Conservation (phyloP, 1,140 invertebrate genomes). For the Lysiphlebus fabarum region DNA sequence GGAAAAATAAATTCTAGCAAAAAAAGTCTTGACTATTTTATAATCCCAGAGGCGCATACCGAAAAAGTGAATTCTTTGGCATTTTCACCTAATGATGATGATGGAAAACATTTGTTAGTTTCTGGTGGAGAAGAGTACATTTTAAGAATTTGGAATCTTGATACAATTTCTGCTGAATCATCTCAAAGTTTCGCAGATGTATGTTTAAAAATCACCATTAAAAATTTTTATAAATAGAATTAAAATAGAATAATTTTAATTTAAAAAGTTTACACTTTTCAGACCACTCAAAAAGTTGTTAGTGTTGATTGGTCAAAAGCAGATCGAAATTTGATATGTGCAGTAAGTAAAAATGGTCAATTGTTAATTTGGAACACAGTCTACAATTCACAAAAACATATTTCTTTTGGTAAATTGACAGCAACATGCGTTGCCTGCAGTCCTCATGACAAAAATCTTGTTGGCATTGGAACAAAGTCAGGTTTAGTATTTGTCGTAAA, state of each 20-base stretch:
- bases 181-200: too few species aligned
- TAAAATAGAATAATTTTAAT: conserved; percentile 64
- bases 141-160: too few species aligned
- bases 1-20: conserved; percentile 39
- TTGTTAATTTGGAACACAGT: conserved; percentile 65
- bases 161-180: too few species aligned
- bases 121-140: conserved; percentile 61
- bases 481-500: conserved; percentile 64
- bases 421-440: conserved; percentile 61
- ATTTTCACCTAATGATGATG: conserved; percentile 57
- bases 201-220: too few species aligned
- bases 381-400: conserved; percentile 53
- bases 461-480: conserved; percentile 66
- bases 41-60: conserved; percentile 42
- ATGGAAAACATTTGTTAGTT: conserved; percentile 51
- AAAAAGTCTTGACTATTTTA: conserved; percentile 43
- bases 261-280: conserved; percentile 58
- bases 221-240: too few species aligned
- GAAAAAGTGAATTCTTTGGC: conserved; percentile 58
- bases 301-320: conserved; percentile 60
- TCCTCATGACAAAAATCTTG: conserved; percentile 59
- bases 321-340: conserved; percentile 50
- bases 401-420: conserved; percentile 54
- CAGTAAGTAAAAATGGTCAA: conserved; percentile 59
- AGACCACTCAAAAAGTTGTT: conserved; percentile 44